These are phyloP conservation scores for Dynastes grantii DNA, from an alignment of 2,888 invertebrate genomes.

Conservation along the genomic window DNA sequence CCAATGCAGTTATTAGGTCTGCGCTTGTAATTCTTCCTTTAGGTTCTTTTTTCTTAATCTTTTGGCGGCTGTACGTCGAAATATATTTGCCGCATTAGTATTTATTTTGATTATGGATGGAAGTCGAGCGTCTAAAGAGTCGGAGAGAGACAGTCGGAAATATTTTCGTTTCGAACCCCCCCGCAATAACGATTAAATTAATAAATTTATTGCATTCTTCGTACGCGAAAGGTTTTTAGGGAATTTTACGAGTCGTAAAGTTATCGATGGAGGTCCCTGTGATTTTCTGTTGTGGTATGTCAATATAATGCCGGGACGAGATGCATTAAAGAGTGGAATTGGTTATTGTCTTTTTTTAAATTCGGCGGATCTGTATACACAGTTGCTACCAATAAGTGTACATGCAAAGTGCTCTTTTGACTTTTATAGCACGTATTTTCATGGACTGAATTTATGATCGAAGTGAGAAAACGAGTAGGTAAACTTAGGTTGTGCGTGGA, in stretches of 20 bases:
- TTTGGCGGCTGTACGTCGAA: constrained; percentile 32
- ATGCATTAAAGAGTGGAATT: constrained; percentile 20
- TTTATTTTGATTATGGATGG: constrained; percentile 38
- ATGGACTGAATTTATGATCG: no score
- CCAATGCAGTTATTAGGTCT: constrained; percentile 54
- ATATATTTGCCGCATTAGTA: constrained; percentile 50
- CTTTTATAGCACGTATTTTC: no score
- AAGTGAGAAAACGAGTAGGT: no score
- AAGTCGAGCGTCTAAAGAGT: constrained; percentile 9
- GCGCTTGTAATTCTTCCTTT: constrained; percentile 49
- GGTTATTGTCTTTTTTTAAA: constrained; percentile 7
- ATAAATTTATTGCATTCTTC: constrained; percentile 53
- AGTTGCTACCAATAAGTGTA: neutral
- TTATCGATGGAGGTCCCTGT: constrained; percentile 49
- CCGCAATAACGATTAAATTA: constrained; percentile 50
- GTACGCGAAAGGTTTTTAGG: constrained; percentile 42
- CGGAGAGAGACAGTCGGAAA: constrained; percentile 41
- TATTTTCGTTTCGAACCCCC: constrained; percentile 35
- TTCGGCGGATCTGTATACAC: neutral
- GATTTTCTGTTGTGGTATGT: constrained; percentile 40
- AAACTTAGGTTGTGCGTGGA: no score
- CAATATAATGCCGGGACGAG: constrained; percentile 16
- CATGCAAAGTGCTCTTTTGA: neutral
- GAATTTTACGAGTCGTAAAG: constrained; percentile 50
- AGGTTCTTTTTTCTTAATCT: constrained; percentile 43